A percentile compares a stretch with the other conserved stretches of the same genome.
These are phyloP conservation scores for Metellina segmentata DNA, from an alignment of 2,888 invertebrate genomes.

Conservation along the genomic window DNA sequence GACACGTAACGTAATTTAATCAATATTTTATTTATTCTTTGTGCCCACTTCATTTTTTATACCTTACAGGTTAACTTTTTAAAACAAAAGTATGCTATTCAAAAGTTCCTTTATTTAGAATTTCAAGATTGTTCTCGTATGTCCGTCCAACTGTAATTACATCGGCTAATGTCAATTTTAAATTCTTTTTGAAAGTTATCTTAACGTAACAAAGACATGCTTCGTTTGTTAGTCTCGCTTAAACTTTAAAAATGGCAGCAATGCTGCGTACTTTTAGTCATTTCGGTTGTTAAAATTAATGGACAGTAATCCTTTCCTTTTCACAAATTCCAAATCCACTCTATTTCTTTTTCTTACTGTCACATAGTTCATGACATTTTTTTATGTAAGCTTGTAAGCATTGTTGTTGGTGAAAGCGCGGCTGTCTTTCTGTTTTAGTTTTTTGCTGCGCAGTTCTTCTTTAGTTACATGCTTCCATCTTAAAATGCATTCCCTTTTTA, in stretches of 20 bases:
- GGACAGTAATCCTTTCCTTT: not conserved
- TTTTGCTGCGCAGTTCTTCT: not conserved
- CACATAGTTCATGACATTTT: not conserved
- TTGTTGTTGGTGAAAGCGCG: not conserved
- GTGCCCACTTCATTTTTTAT: not conserved
- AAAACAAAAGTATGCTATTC: not conserved
- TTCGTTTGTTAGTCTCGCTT: not conserved
- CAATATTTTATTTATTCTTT: not conserved
- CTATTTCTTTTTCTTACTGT: not conserved
- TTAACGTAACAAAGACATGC: not conserved
- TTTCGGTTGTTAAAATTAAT: not conserved
- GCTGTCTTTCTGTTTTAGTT: not conserved
- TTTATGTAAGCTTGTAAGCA: not conserved
- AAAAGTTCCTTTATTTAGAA: not conserved
- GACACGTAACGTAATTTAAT: not conserved
- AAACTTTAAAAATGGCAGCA: not conserved
- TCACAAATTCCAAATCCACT: not conserved
- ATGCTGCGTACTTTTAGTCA: not conserved
- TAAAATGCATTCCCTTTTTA: not conserved
- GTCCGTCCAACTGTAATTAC: not conserved
- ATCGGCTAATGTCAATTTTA: not conserved
- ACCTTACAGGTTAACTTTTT: not conserved
- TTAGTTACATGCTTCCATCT: not conserved
- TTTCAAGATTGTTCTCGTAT: not conserved
- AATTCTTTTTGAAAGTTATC: not conserved